Conservation (phyloP, 2,113 vertebrate genomes). For the Machaerirhynchus nigripectus region DNA sequence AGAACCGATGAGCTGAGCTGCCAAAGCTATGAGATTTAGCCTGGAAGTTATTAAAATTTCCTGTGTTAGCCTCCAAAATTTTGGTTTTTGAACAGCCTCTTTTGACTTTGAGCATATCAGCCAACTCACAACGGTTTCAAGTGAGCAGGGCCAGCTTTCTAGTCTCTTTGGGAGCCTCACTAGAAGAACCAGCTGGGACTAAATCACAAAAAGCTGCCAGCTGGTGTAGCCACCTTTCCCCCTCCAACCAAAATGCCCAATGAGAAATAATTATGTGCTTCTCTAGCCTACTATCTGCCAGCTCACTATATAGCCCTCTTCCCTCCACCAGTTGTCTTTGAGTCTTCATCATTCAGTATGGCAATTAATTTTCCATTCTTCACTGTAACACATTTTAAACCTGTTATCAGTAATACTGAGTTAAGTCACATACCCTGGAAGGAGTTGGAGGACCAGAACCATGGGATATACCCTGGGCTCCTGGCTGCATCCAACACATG, state of each 20-base stretch:
- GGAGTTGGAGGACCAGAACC: not conserved
- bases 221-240: conserved; percentile 42
- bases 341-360: not conserved
- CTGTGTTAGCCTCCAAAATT: not conserved
- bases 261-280: conserved; percentile 11
- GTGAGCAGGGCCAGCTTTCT: conserved; percentile 21
- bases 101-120: not conserved
- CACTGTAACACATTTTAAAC: not conserved
- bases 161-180: conserved; percentile 30
- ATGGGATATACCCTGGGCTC: not conserved
- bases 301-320: not conserved
- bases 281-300: not conserved
- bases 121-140: conserved; percentile 16
- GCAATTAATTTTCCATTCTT: not conserved
- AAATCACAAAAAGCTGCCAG: conserved; percentile 44
- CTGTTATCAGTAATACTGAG: not conserved
- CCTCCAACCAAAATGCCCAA: conserved; percentile 31
- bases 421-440: not conserved
- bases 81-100: conserved; percentile 2
- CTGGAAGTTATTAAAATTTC: conserved; percentile 10
- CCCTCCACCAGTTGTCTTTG: not conserved
- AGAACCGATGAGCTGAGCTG: not conserved
- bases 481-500: not conserved
- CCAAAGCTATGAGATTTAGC: not conserved
- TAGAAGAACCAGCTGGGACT: conserved; percentile 55